Evolutionary conservation across 37 sponge, comb jelly and placozoan species (phyloP).

Genomic region (Halichondria panicea): DNA sequence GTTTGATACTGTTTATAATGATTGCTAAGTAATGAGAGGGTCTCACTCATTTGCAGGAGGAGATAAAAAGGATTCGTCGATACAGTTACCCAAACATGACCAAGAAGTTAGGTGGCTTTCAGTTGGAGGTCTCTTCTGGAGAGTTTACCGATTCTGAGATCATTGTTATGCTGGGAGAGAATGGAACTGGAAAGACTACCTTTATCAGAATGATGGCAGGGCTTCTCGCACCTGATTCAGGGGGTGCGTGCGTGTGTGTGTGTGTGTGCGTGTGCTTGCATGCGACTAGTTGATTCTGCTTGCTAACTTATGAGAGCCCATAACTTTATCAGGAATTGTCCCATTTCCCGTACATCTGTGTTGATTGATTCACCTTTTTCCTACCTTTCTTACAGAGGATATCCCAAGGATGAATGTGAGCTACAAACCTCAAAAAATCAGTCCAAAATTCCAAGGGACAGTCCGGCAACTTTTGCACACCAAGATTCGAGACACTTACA

Average conservation of each 20-base stretch:
- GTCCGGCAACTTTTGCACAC: slow-evolving; percentile 92
- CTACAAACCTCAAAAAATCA: slow-evolving; percentile 99
- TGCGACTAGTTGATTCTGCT: not conserved
- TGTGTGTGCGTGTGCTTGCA: no score
- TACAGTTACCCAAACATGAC: slow-evolving; percentile 92
- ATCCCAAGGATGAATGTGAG: slow-evolving; percentile 90
- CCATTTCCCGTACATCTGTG: not conserved
- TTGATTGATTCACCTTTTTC: not conserved
- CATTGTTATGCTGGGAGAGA: slow-evolving; percentile 99
- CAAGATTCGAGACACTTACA: slow-evolving; percentile 96
- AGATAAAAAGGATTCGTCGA: slow-evolving; percentile 78
- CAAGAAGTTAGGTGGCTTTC: slow-evolving; percentile 74
- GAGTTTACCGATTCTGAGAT: slow-evolving; percentile 99
- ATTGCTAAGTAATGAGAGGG: no score
- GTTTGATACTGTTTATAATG: not conserved
- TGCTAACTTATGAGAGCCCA: not conserved
- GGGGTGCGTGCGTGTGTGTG: slow-evolving; percentile 39
- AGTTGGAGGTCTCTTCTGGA: slow-evolving; percentile 66
- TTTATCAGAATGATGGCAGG: slow-evolving; percentile 97
- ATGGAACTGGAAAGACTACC: slow-evolving; percentile 99
- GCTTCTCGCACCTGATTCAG: slow-evolving; percentile 84
- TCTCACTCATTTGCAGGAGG: no score
- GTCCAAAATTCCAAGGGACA: slow-evolving; percentile 94
- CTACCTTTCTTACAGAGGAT: slow-evolving; percentile 43
- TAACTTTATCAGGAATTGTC: not conserved